phyloP scores from a whole-genome alignment of 2,888 invertebrate species.

The Drosophila lutescens region DNA sequence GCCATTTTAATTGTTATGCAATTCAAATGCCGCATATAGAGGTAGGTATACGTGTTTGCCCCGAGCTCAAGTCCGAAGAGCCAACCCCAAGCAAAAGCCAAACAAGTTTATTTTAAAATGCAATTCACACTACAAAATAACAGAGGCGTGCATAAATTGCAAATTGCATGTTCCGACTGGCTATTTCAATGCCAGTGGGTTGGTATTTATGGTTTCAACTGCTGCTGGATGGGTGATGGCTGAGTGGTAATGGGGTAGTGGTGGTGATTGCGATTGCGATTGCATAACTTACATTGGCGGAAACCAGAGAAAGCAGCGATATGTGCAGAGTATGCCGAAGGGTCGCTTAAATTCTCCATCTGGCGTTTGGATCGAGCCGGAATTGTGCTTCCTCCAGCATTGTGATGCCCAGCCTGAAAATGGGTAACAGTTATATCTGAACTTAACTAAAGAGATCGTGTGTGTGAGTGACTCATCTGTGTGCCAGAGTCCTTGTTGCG shows the following conservation, averaged over 20 bases:
- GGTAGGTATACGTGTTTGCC: constrained; percentile 1
- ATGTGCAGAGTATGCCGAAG: constrained; percentile 83
- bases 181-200: constrained; percentile 26
- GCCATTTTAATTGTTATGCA: constrained; percentile 75
- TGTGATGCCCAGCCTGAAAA: constrained; percentile 81
- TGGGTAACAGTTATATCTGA: neutral
- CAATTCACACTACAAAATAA: constrained; percentile 71
- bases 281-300: constrained; percentile 82
- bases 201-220: neutral
- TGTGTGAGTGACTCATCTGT: neutral
- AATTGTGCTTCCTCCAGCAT: constrained; percentile 83
- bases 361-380: constrained; percentile 83
- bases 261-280: constrained; percentile 1
- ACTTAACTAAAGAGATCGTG: neutral
- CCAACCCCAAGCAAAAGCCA: constrained; percentile 31
- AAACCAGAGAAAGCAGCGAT: constrained; percentile 83
- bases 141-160: constrained; percentile 66
- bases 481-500: neutral
- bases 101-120: constrained; percentile 71
- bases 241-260: neutral
- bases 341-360: constrained; percentile 83
- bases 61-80: constrained; percentile 23
- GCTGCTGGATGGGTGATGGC: constrained; percentile 2
- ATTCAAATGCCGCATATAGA: constrained; percentile 42
- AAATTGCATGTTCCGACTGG: constrained; percentile 38